phyloP scores from a whole-genome alignment of 2,113 vertebrate species.

The Sarotherodon lohbergeri region DNA sequence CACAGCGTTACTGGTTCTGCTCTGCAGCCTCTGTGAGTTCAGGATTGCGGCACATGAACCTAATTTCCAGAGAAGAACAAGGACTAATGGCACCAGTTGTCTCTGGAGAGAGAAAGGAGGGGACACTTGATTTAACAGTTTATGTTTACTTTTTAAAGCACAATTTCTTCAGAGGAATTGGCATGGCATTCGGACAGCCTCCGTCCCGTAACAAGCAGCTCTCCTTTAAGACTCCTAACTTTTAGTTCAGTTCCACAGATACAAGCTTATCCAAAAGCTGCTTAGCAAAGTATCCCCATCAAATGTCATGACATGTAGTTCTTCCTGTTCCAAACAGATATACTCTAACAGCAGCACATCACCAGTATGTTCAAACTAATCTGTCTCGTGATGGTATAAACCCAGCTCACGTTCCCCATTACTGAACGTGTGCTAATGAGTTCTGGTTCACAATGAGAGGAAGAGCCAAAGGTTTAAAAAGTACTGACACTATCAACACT shows the following conservation, averaged over 20 bases:
- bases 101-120: too few relatives aligned
- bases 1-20: rapidly evolving
- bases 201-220: rapidly evolving
- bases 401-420: rapidly evolving
- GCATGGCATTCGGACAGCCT: neutral
- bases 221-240: neutral
- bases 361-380: neutral
- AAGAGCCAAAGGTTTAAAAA: neutral
- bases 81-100: too few relatives aligned
- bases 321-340: neutral
- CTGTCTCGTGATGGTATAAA: neutral
- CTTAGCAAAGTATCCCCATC: neutral
- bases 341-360: neutral
- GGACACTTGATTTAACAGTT: too few relatives aligned
- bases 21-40: neutral
- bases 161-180: neutral
- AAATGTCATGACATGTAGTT: neutral
- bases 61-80: too few relatives aligned
- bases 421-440: neutral
- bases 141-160: neutral
- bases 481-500: neutral
- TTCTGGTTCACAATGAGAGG: neutral
- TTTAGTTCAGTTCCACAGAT: neutral
- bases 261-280: neutral
- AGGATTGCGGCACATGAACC: neutral